Base-by-base conservation (phyloP, 2,888 invertebrate genomes). In the Stenodema calcarata region DNA sequence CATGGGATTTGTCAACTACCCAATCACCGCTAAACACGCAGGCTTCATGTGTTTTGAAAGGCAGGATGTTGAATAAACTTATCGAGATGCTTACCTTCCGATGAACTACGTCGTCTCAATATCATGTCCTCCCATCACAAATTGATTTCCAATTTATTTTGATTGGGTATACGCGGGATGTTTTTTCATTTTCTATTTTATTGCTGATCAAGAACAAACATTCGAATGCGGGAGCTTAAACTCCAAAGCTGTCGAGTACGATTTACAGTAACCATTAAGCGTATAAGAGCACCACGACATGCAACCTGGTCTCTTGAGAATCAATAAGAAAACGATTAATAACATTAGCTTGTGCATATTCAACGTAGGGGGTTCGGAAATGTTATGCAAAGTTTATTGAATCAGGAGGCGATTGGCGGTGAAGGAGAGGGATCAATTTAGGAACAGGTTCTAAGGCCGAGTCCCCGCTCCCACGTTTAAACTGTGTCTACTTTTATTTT, bases 331-430 rank as follows among this genome's bases (percentile, higher is more conserved):
- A 54, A 18, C 54, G 54, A 54, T 54, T 54, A 42, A 42, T 42
- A 42, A 42, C 42, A 42, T 6, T 42, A 54, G 54, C n/a, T 54
- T 18, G 54, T 54, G 16, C 54, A 54, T 54, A 54, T 54, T 54
- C 54, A n/a, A 54, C 54, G 54, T 54, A 54, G 54, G 54, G 54
- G 54, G 54, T 54, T 54, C 54, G n/a, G n/a, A 28, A 70, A 70
- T 70, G 70, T 70, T 70, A 70, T 70, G 70, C 70, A 16, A 70
- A 70, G 70, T 70, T 70, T 70, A 70, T 70, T 70, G 70, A 70
- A n/a, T 70, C 70, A 35, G 28, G 28, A 12, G 70, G 70, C 28
- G 28, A 70, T 28, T 9, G 35, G 1, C 27, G 35, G 14, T 70
- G 70, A 70, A 6, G 70, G 28, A 70, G 70, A 35, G 70, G 70